Percentiles rank a stretch among this genome's conserved stretches.
These are phyloP conservation scores for Crepidodera aurea DNA, from an alignment of 2,888 invertebrate genomes.

Conservation along the genomic window DNA sequence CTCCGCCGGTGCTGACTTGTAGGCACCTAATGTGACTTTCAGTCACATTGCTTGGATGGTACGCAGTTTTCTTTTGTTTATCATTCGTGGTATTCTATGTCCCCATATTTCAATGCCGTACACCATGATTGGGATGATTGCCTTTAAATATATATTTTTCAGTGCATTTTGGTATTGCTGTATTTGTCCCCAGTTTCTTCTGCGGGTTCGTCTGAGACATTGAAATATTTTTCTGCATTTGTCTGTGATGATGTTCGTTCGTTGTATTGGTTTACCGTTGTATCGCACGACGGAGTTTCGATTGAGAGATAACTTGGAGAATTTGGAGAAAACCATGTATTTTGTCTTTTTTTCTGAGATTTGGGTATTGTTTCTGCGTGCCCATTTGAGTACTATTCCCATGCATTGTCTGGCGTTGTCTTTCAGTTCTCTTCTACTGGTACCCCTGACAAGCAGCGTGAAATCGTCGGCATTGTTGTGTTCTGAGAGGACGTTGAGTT, in stretches of 20 bases:
- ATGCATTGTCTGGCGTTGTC: too few species aligned
- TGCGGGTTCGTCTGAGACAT: neutral
- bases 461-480: too few species aligned
- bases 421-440: too few species aligned
- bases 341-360: neutral
- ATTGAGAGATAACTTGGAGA: neutral
- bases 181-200: neutral
- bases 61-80: neutral
- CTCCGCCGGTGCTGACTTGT: too few species aligned
- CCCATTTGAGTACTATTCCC: too few species aligned
- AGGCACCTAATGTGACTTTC: too few species aligned
- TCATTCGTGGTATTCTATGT: neutral
- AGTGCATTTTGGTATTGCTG: neutral
- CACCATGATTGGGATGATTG: neutral
- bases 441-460: too few species aligned
- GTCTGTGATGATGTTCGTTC: neutral
- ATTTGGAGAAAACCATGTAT: neutral
- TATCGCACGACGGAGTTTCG: neutral
- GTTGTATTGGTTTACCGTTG: neutral
- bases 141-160: neutral
- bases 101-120: too few species aligned
- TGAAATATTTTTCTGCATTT: neutral
- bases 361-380: too few species aligned
- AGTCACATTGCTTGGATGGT: neutral
- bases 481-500: too few species aligned